Evolutionary conservation across 1,140 invertebrate genomes (phyloP).

Genomic region (Drosophila kohkoa): DNA sequence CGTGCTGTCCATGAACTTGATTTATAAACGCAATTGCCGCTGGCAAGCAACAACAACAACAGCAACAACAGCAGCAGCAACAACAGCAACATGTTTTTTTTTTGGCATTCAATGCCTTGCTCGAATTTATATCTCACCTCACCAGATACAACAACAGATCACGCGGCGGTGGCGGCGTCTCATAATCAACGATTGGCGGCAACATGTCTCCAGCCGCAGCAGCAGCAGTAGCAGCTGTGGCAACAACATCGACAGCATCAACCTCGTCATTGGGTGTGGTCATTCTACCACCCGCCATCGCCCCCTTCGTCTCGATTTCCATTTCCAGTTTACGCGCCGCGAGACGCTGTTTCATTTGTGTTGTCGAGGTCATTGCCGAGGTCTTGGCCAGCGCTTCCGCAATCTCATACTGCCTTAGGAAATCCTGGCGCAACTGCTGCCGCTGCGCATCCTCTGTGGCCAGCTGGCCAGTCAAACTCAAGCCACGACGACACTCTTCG

Average conservation of each 20-base stretch:
- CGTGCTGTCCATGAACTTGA: conserved; percentile 72
- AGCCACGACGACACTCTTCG: conserved; percentile 65
- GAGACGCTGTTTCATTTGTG: conserved; percentile 85
- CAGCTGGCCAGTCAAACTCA: conserved; percentile 63
- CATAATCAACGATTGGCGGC: conserved; percentile 84
- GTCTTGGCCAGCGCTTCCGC: conserved; percentile 87
- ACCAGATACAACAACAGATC: conserved; percentile 88
- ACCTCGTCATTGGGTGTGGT: conserved; percentile 53
- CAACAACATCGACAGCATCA: conserved; percentile 22
- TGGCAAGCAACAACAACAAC: conserved; percentile 40
- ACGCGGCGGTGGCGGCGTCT: conserved; percentile 86
- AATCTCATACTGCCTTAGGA: conserved; percentile 86
- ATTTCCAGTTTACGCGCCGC: conserved; percentile 86
- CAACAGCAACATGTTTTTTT: conserved; percentile 42
- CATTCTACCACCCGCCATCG: conserved; percentile 32
- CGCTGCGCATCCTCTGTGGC: conserved; percentile 26
- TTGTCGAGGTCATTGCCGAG: conserved; percentile 86
- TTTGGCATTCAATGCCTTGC: conserved; percentile 26
- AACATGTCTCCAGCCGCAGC: conserved; percentile 63
- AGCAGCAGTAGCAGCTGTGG: conserved; percentile 14
- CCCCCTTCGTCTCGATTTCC: conserved; percentile 70
- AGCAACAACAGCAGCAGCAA: conserved; percentile 41
- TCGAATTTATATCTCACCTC: conserved; percentile 85
- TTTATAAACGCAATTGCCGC: conserved; percentile 66
- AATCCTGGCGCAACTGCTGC: conserved; percentile 73